Percentiles rank a stretch among this genome's conserved stretches.
These are phyloP conservation scores for Drosophila ananassae DNA, from an alignment of 1,140 invertebrate species.

Conservation along the genomic window DNA sequence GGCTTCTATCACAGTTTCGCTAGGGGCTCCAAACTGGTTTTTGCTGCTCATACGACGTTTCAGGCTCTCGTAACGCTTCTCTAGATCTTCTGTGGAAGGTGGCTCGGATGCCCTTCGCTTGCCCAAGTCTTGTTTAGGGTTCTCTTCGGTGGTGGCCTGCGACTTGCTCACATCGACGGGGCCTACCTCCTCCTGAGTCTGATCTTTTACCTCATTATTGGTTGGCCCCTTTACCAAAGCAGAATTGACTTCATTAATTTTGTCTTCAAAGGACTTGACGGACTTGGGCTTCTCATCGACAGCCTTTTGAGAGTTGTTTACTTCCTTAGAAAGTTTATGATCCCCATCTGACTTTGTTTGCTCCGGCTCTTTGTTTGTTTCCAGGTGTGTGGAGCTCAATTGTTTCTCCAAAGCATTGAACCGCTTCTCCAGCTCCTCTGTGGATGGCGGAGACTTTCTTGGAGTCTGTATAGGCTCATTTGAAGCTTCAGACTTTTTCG, in stretches of 20 bases:
- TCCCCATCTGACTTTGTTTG: conserved; percentile 5
- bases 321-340: conserved; percentile 3
- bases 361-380: conserved; percentile 17
- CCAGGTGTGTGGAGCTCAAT: conserved; percentile 49
- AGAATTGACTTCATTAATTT: conserved; percentile 39
- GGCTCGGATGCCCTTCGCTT: conserved; percentile 73
- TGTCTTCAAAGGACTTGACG: conserved; percentile 48
- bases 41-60: conserved; percentile 76
- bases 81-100: conserved; percentile 76
- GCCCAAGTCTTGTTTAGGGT: conserved; percentile 14
- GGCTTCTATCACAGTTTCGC: conserved; percentile 55
- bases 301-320: conserved; percentile 13
- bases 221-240: conserved; percentile 11
- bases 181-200: neutral
- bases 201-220: conserved; percentile 5
- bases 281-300: neutral
- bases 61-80: conserved; percentile 70
- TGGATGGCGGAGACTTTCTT: conserved; percentile 67
- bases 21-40: conserved; percentile 37
- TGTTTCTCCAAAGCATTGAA: conserved; percentile 76
- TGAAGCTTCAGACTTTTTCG: neutral
- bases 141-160: neutral
- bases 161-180: neutral
- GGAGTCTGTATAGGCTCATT: neutral
- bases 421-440: conserved; percentile 76